Percentiles rank a stretch among this genome's conserved stretches.
Evolutionary conservation across 1,140 invertebrate genomes (phyloP).

Genomic region (Dolichoris vasculosae): DNA sequence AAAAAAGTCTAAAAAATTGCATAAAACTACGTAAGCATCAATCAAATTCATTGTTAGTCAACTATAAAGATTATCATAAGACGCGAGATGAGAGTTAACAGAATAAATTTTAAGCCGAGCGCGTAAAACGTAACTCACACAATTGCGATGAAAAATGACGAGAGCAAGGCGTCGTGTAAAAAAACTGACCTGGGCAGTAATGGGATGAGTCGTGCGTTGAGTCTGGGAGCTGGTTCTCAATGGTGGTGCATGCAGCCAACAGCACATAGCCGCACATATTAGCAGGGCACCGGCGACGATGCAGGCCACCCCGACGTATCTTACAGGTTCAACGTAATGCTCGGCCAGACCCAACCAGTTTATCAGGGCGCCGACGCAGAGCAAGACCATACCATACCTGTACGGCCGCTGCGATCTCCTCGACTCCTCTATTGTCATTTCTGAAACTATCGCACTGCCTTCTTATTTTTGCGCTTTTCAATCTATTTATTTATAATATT

Average conservation of each 20-base stretch:
- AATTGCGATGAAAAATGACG: no score
- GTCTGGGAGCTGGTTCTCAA: slow-evolving; percentile 65
- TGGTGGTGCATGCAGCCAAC: slow-evolving; percentile 82
- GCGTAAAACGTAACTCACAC: no score
- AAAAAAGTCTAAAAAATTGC: no score
- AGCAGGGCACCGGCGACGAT: slow-evolving; percentile 83
- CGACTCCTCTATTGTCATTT: slow-evolving; percentile 80
- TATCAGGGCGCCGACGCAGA: slow-evolving; percentile 84
- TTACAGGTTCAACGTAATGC: slow-evolving; percentile 81
- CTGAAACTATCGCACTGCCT: slow-evolving; percentile 67
- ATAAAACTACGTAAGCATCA: no score
- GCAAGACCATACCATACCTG: slow-evolving; percentile 83
- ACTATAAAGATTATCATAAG: no score
- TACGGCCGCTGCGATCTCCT: slow-evolving; percentile 81
- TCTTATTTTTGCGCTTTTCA: neutral
- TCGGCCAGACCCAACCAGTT: slow-evolving; percentile 86
- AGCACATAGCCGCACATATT: slow-evolving; percentile 85
- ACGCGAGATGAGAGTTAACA: no score
- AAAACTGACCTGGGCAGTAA: slow-evolving; percentile 68
- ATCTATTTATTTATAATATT: no score
- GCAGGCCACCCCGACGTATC: slow-evolving; percentile 84
- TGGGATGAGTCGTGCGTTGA: slow-evolving; percentile 64
- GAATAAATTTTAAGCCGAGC: no score
- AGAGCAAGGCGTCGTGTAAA: no score
- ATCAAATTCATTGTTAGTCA: no score